Percentiles rank a stretch among this genome's conserved stretches.
Evolutionary conservation across 2,888 invertebrate genomes (phyloP).

Genomic region (Orthosia cruda): DNA sequence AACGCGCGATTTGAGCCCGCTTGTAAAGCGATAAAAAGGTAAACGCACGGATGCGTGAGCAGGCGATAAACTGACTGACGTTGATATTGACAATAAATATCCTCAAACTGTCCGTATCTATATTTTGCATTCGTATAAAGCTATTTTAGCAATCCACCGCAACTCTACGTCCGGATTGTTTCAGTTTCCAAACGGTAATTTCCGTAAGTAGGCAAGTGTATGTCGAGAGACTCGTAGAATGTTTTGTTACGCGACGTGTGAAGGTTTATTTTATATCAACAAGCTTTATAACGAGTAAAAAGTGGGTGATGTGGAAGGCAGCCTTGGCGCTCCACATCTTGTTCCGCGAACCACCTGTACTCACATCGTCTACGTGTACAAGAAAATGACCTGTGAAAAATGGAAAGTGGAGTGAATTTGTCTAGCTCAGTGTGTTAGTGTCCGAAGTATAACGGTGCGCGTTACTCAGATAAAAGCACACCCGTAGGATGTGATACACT

Average conservation of each 20-base stretch:
- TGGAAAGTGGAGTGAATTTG: constrained; percentile 91
- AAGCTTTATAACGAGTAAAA: constrained; percentile 82
- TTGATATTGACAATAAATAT: constrained; percentile 59
- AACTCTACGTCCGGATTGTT: constrained; percentile 60
- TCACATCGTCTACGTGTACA: constrained; percentile 81
- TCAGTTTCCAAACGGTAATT: constrained; percentile 69
- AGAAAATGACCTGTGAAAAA: constrained; percentile 89
- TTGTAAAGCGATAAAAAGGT: constrained; percentile 65
- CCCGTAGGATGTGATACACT: constrained; percentile 78
- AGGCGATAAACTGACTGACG: constrained; percentile 65
- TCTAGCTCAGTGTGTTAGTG: constrained; percentile 87
- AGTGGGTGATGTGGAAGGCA: constrained; percentile 82
- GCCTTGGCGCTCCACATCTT: constrained; percentile 83
- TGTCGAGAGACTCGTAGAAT: constrained; percentile 68
- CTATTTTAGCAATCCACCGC: constrained; percentile 46
- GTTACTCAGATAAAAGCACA: constrained; percentile 77
- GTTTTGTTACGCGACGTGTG: constrained; percentile 67
- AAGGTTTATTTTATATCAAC: constrained; percentile 76
- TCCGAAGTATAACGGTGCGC: constrained; percentile 83
- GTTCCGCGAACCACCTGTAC: constrained; percentile 85
- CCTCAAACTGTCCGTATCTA: constrained; percentile 20
- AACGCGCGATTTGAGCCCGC: constrained; percentile 68
- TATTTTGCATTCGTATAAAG: constrained; percentile 46
- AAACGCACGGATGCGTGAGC: constrained; percentile 57
- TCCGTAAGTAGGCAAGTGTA: constrained; percentile 68